These are phyloP conservation scores for Tretioscincus oriximinensis DNA, from an alignment of 2,113 vertebrate genomes.

Conservation along the genomic window DNA sequence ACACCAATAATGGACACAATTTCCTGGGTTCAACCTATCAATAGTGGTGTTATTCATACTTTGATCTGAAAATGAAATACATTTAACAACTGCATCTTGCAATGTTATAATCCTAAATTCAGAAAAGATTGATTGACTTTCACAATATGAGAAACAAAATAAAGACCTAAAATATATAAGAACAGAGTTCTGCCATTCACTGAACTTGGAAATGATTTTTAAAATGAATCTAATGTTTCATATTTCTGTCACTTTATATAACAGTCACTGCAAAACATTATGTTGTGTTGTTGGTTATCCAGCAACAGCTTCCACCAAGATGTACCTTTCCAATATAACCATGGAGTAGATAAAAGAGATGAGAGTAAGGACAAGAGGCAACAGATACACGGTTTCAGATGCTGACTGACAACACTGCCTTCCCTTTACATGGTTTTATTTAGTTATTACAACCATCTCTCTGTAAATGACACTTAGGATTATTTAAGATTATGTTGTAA, in stretches of 20 bases:
- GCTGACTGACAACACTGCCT: slow-evolving; percentile 88
- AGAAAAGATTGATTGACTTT: slow-evolving; percentile 15
- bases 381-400: slow-evolving; percentile 46
- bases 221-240: slow-evolving; percentile 13
- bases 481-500: slow-evolving; percentile 99
- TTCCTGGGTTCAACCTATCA: too few relatives aligned
- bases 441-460: slow-evolving; percentile 92
- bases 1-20: too few relatives aligned
- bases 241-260: slow-evolving; percentile 10
- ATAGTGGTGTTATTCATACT: neutral
- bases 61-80: slow-evolving; percentile 34
- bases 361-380: slow-evolving; percentile 31
- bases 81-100: neutral
- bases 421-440: slow-evolving; percentile 84
- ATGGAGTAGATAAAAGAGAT: slow-evolving; percentile 20
- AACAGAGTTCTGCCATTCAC: slow-evolving; percentile 24
- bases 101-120: slow-evolving; percentile 24
- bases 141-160: slow-evolving; percentile 8
- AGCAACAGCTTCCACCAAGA: slow-evolving; percentile 17
- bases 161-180: slow-evolving; percentile 12
- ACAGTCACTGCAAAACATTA: neutral
- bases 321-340: slow-evolving; percentile 22
- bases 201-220: slow-evolving; percentile 7
- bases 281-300: neutral
- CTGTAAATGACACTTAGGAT: slow-evolving; percentile 97